phyloP scores from a whole-genome alignment of 2,113 vertebrate genomes.

The Gobiocypris rarus region DNA sequence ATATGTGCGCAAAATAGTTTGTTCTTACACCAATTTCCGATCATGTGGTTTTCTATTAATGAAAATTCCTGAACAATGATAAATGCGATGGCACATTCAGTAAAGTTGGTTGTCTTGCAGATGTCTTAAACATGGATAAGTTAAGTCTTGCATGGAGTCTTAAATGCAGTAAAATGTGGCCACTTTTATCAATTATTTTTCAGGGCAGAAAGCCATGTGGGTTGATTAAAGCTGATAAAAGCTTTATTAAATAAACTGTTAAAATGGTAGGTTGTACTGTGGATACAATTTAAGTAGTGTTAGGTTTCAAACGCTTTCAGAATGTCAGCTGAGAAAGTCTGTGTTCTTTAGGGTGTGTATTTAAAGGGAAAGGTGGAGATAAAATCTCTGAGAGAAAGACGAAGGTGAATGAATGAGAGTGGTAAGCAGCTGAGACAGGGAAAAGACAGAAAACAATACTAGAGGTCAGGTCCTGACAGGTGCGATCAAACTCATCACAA shows the following conservation, averaged over 20 bases:
- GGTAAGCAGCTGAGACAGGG: conserved; percentile 10
- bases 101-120: too few relatives aligned
- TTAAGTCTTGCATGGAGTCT: too few relatives aligned
- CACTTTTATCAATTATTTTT: not conserved
- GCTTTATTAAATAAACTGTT: not conserved
- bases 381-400: not conserved
- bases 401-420: not conserved
- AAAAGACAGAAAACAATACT: conserved; percentile 41
- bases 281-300: too few relatives aligned
- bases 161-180: not conserved
- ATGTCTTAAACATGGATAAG: too few relatives aligned
- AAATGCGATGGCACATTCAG: too few relatives aligned
- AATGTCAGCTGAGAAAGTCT: not conserved
- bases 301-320: not conserved
- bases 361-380: not conserved
- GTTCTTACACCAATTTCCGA: too few relatives aligned
- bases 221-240: not conserved
- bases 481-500: conserved; percentile 65
- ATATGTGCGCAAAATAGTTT: too few relatives aligned
- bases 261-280: not conserved
- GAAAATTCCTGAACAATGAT: too few relatives aligned
- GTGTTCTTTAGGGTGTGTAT: not conserved
- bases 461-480: conserved; percentile 63
- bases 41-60: too few relatives aligned
- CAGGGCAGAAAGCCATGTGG: too few relatives aligned